Conservation (phyloP, 1,140 invertebrate genomes). For the Augochlora pura region DNA sequence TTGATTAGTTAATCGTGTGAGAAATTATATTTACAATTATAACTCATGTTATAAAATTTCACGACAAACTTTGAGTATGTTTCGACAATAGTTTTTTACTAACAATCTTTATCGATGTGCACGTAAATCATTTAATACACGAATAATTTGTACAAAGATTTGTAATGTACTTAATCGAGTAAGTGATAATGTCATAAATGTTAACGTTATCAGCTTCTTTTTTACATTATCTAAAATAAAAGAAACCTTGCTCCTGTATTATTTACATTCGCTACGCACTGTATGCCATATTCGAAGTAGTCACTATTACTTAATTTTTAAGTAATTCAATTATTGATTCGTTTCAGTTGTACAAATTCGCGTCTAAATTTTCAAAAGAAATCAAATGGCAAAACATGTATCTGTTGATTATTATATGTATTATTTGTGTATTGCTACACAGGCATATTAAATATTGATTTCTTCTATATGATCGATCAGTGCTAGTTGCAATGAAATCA, state of each 20-base stretch:
- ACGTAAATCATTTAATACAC: not conserved
- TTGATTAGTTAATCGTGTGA: not conserved
- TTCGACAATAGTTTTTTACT: conserved; percentile 7
- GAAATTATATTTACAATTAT: conserved; percentile 14
- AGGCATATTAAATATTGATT: conserved; percentile 38
- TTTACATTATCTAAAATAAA: conserved; percentile 18
- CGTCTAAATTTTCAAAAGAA: conserved; percentile 31
- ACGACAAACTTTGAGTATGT: not conserved
- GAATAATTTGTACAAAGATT: conserved; percentile 35
- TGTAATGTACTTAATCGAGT: conserved; percentile 16
- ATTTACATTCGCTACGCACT: conserved; percentile 13
- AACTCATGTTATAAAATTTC: not conserved
- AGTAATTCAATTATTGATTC: conserved; percentile 23
- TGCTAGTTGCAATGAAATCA: conserved; percentile 29
- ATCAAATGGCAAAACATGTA: conserved; percentile 4
- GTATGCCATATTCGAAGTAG: conserved; percentile 37
- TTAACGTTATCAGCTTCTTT: conserved; percentile 2
- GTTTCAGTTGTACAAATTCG: conserved; percentile 7
- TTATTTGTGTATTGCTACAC: conserved; percentile 20
- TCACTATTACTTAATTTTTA: conserved; percentile 36
- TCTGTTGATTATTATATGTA: conserved; percentile 7
- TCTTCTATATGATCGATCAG: conserved; percentile 19
- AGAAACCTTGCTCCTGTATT: conserved; percentile 6
- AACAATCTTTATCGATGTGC: not conserved
- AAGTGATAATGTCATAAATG: conserved; percentile 13